Percentiles rank a stretch among this genome's conserved stretches.
These are phyloP conservation scores for Eucera pruinosa DNA, from an alignment of 2,888 invertebrate species.

Conservation along the genomic window DNA sequence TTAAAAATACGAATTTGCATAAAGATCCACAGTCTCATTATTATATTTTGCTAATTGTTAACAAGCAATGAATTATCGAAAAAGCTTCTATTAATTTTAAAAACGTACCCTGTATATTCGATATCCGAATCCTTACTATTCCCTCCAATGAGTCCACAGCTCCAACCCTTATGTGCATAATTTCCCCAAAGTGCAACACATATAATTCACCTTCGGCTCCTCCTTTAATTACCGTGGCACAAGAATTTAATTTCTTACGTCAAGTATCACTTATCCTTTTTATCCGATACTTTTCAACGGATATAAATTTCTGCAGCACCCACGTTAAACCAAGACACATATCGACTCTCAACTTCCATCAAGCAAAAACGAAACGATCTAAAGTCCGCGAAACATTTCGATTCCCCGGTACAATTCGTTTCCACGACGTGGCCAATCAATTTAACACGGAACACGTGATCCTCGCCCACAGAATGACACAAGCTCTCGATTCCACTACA, in stretches of 20 bases:
- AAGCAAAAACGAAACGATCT: not conserved
- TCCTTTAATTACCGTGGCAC: not conserved
- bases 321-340: not conserved
- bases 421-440: slow-evolving; percentile 31
- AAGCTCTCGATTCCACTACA: slow-evolving; percentile 33
- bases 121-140: not conserved
- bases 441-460: slow-evolving; percentile 43
- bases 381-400: not conserved
- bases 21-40: too few relatives aligned
- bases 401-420: not conserved
- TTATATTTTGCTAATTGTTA: too few relatives aligned
- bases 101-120: too few relatives aligned
- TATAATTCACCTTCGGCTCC: not conserved
- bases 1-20: too few relatives aligned
- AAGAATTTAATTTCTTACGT: not conserved
- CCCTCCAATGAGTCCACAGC: not conserved
- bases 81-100: too few relatives aligned
- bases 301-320: not conserved
- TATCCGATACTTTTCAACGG: not conserved
- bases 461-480: slow-evolving; percentile 58
- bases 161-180: not conserved
- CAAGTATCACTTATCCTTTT: not conserved
- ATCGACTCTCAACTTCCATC: too few relatives aligned
- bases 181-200: not conserved
- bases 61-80: too few relatives aligned